Evolutionary conservation across 1,140 invertebrate genomes (phyloP), one percentile per base, ranked within the genome.

Genomic region (Bombus confusus): DNA sequence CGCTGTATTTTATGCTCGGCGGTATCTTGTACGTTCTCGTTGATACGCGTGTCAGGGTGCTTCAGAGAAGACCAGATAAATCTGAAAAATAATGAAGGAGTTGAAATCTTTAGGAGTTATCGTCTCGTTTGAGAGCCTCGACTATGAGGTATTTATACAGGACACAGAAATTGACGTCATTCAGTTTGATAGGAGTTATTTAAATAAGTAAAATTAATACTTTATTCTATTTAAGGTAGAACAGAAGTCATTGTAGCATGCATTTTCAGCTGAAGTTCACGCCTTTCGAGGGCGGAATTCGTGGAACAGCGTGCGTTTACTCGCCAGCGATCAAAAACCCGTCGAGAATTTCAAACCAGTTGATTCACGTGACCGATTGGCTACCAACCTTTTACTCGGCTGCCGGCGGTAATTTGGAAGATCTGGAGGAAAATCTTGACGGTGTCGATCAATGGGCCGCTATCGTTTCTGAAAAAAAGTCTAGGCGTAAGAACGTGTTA

Each of bases 301-400:
- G 97, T 66, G 96, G 95, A 12, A 94, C 95, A 3, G 96, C 96
- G 0, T 96, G 97, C 83, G 92, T 96, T 31, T 96, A 95, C 91
- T 96, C 96, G 68, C 94, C 95, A 3, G 88, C 96, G 69, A 93
- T 96, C 66, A 92, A 94, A 68, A 93, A 96, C 39, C 90, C 91
- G 0, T 93, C 93, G n/a, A 88, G 96, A 77, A 95, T 97, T 3
- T 96, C 95, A 5, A 94, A 95, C 74, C 93, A 97, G 59, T 91
- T 97, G 72, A 96, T 97, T 83, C 97, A 97, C 88, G 96, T 98
- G 25, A 96, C 96, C 78, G 97, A 98, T 93, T 98, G 97, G 97
- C 91, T 98, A 57, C 97, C 97, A 0, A 97, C 97, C 1, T 86
- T 97, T 0, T 96, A 95, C 68, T 82, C 93, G 31, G 96, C 96